Conservation (phyloP, 2,113 vertebrate genomes). For the Neogobius melanostomus region DNA sequence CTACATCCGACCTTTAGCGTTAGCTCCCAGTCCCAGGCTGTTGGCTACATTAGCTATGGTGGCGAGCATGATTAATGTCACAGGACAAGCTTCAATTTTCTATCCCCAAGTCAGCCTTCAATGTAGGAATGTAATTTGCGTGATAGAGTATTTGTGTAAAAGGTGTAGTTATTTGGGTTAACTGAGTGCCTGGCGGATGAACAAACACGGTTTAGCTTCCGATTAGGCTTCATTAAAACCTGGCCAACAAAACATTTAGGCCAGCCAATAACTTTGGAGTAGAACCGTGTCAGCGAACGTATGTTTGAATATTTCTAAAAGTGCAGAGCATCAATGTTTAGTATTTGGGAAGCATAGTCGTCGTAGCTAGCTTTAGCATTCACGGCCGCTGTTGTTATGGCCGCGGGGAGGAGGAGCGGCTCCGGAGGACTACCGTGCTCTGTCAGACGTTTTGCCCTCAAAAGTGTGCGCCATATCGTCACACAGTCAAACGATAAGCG, state of each 20-base stretch:
- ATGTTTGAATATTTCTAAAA: neutral
- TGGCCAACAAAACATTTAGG: constrained; percentile 18
- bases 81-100: neutral
- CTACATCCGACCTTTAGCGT: constrained; percentile 72
- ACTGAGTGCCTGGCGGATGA: constrained; percentile 45
- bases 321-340: no score
- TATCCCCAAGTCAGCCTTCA: no score
- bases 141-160: neutral
- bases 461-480: constrained; percentile 70
- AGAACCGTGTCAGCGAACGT: neutral
- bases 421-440: constrained; percentile 43
- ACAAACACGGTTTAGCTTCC: constrained; percentile 23
- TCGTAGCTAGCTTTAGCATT: constrained; percentile 31
- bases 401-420: constrained; percentile 70
- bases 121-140: no score
- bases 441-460: constrained; percentile 61
- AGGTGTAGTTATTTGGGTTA: neutral
- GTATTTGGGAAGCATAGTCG: neutral
- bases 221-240: constrained; percentile 22
- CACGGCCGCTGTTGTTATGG: constrained; percentile 54
- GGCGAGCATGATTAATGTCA: neutral
- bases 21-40: constrained; percentile 53
- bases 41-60: constrained; percentile 47
- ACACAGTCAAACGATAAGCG: constrained; percentile 26
- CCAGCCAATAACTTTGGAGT: constrained; percentile 13